Conservation (phyloP, 2,113 vertebrate genomes). For the Stomatorhinus ivindoensis region DNA sequence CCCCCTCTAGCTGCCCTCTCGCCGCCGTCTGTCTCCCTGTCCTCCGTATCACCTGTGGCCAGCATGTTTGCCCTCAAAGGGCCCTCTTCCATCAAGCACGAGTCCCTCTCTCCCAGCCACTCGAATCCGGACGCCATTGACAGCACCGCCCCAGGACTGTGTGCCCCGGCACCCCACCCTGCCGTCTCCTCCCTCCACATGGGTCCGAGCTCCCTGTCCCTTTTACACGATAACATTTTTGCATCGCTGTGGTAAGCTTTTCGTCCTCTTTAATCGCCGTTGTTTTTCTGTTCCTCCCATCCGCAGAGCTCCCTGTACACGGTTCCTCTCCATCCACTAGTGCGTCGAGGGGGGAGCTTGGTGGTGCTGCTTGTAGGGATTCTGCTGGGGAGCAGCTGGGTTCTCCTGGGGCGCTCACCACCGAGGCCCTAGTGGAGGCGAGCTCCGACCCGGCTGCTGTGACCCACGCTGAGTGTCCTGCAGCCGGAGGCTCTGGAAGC, state of each 20-base stretch:
- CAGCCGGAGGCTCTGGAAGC: background rate
- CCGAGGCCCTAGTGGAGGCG: conserved; percentile 21
- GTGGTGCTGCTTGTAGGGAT: background rate
- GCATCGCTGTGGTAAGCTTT: background rate
- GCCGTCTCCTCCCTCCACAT: background rate
- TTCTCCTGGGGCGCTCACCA: background rate
- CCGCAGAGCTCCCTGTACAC: background rate
- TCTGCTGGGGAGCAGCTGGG: conserved; percentile 19
- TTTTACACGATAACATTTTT: background rate
- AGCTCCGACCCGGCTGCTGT: conserved; percentile 17
- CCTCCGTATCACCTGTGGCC: conserved; percentile 15
- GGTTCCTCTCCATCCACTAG: background rate
- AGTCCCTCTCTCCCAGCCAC: conserved; percentile 64
- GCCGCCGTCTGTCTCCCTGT: background rate
- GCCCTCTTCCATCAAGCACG: conserved; percentile 69
- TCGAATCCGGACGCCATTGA: conserved; percentile 40
- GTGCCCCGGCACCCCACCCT: background rate
- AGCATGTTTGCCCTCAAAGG: conserved; percentile 24
- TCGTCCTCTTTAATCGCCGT: background rate
- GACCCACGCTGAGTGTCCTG: background rate
- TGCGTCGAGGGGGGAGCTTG: background rate
- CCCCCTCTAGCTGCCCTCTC: background rate
- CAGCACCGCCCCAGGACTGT: conserved; percentile 25
- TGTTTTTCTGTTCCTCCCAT: background rate
- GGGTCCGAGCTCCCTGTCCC: background rate